A percentile compares a stretch with the other conserved stretches of the same genome.
Evolutionary conservation across 2,113 vertebrate genomes (phyloP).

Genomic region (Lamprotornis superbus): DNA sequence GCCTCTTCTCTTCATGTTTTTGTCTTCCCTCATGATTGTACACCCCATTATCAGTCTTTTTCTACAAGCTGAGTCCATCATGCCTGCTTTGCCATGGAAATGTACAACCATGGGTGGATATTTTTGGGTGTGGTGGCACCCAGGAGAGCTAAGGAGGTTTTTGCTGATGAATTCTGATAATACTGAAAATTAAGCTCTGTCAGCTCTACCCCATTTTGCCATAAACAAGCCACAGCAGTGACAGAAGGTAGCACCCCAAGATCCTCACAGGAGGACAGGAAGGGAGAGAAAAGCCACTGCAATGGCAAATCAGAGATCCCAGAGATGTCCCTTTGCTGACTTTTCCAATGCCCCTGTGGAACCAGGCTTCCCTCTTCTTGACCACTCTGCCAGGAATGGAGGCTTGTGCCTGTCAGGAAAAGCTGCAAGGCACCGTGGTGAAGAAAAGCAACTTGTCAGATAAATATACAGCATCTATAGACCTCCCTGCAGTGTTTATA

Average conservation of each 20-base stretch:
- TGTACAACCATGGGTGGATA: background rate
- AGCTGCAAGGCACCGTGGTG: background rate
- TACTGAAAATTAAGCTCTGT: background rate
- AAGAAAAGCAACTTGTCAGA: background rate
- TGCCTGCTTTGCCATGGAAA: background rate
- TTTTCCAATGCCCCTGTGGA: background rate
- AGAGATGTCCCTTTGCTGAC: background rate
- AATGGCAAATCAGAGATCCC: background rate
- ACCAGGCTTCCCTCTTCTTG: background rate
- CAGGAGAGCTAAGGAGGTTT: background rate
- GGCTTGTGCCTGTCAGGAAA: background rate
- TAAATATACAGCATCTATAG: background rate
- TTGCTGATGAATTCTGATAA: background rate
- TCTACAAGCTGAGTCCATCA: background rate
- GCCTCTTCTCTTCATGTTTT: background rate
- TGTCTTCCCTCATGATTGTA: background rate
- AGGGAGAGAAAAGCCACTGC: background rate
- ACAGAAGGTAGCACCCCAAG: accelerated
- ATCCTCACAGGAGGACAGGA: background rate
- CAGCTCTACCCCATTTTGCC: background rate
- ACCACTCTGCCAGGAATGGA: background rate
- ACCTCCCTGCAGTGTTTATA: constrained; percentile 11
- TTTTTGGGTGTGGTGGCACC: background rate
- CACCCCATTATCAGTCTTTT: background rate
- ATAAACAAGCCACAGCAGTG: background rate